phyloP scores from a whole-genome alignment of 2,888 invertebrate genomes.

The Mesochorus sp. region DNA sequence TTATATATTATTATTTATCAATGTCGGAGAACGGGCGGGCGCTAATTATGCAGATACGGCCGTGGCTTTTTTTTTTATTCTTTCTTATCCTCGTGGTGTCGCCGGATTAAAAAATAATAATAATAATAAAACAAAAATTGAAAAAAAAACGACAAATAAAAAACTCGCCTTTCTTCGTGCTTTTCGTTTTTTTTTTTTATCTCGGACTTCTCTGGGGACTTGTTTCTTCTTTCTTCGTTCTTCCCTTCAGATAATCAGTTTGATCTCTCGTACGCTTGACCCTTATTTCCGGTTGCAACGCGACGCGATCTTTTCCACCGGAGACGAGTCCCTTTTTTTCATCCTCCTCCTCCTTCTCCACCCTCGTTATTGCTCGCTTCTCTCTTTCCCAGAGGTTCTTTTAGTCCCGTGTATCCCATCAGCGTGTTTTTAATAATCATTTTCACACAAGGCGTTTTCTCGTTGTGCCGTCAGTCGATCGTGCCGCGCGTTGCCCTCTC shows the following conservation, averaged over 20 bases:
- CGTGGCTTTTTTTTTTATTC: conserved; percentile 65
- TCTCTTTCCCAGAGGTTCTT: conserved; percentile 43
- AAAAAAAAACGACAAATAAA: background rate
- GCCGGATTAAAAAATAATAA: background rate
- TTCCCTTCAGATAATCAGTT: conserved; percentile 19
- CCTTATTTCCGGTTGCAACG: conserved; percentile 60
- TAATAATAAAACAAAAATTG: background rate
- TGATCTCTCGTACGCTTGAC: conserved; percentile 61
- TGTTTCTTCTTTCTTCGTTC: conserved; percentile 53
- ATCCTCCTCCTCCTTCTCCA: conserved; percentile 44
- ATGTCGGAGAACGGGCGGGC: conserved; percentile 81
- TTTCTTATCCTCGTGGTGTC: conserved; percentile 16
- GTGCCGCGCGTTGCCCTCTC: conserved; percentile 80
- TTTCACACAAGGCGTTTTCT: conserved; percentile 69
- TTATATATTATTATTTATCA: conserved; percentile 76
- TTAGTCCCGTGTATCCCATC: conserved; percentile 65
- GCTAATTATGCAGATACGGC: conserved; percentile 78
- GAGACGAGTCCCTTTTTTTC: conserved; percentile 61
- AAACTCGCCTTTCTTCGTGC: background rate
- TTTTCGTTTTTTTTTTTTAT: conserved; percentile 51
- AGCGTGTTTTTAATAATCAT: conserved; percentile 61
- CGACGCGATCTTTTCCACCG: conserved; percentile 54
- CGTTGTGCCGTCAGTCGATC: conserved; percentile 80
- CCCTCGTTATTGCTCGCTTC: conserved; percentile 13
- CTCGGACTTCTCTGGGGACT: conserved; percentile 48